Conservation (phyloP, 2,797 vertebrate genomes). For the Mormyrus hasselquistii region DNA sequence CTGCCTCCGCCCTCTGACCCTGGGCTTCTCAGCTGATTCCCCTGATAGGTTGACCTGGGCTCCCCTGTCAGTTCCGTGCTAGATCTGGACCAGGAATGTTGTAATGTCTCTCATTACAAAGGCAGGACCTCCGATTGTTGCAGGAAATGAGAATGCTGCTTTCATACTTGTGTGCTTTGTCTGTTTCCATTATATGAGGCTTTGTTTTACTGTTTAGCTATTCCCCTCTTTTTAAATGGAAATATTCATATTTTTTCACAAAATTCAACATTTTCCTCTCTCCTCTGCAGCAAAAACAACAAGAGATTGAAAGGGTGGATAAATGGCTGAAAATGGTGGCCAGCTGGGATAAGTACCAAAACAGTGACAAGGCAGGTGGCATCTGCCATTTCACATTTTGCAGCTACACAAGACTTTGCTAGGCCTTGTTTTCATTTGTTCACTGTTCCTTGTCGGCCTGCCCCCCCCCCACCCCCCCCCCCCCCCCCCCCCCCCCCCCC, state of each 20-base stretch:
- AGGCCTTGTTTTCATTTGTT: neutral
- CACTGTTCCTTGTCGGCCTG: neutral
- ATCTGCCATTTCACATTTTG: neutral
- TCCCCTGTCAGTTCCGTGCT: neutral
- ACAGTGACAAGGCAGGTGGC: conserved; percentile 71
- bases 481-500: too few species aligned
- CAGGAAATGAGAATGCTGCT: neutral
- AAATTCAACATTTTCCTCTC: neutral
- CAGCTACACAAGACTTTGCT: neutral
- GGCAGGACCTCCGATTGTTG: neutral
- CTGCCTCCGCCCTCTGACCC: neutral
- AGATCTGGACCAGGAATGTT: neutral
- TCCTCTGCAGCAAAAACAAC: conserved; percentile 69
- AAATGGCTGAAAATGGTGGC: conserved; percentile 90
- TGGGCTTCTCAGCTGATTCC: neutral
- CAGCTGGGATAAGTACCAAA: conserved; percentile 80
- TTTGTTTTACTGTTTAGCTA: too few species aligned
- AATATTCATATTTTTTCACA: neutral
- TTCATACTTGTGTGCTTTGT: neutral
- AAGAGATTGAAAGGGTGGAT: conserved; percentile 74
- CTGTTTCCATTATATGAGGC: neutral
- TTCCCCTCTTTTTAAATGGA: neutral
- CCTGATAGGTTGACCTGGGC: neutral
- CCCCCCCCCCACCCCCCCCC: too few species aligned
- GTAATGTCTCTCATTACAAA: neutral